These are phyloP conservation scores for Gymnoscelis rufifasciata DNA, from an alignment of 2,888 invertebrate species.

Conservation along the genomic window DNA sequence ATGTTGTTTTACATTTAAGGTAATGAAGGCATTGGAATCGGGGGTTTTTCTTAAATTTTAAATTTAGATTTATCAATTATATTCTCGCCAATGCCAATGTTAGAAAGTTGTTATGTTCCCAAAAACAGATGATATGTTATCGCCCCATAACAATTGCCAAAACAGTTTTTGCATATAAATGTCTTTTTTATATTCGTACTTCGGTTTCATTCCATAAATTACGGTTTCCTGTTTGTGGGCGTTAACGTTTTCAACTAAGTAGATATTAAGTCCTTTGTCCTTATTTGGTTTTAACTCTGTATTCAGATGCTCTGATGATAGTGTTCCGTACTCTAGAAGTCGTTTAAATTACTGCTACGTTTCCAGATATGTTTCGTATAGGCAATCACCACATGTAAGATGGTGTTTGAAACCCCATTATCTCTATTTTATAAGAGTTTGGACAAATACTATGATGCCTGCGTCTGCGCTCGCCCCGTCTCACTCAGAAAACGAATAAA, in stretches of 20 bases:
- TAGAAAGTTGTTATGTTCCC: slow-evolving; percentile 8
- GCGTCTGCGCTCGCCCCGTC: too few species aligned
- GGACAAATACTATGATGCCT: too few species aligned
- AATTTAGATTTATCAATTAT: too few species aligned
- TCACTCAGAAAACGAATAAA: too few species aligned
- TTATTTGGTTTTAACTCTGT: slow-evolving; percentile 4
- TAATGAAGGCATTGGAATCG: too few species aligned
- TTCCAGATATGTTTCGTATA: too few species aligned
- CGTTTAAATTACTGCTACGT: too few species aligned
- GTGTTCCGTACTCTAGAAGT: not conserved
- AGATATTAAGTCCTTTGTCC: slow-evolving; percentile 5
- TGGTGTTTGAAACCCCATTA: too few species aligned
- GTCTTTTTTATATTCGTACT: slow-evolving; percentile 19
- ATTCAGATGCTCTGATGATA: not conserved
- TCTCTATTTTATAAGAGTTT: too few species aligned
- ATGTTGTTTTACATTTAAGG: too few species aligned
- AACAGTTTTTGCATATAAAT: slow-evolving; percentile 30
- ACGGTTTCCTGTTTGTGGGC: slow-evolving; percentile 22
- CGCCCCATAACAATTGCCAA: slow-evolving; percentile 18
- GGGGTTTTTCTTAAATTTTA: too few species aligned
- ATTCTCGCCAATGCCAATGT: not conserved
- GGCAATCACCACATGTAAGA: too few species aligned
- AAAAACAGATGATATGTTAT: slow-evolving; percentile 23
- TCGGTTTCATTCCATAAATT: slow-evolving; percentile 30
- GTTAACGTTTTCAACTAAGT: slow-evolving; percentile 11